Base-by-base conservation (phyloP, 23 tunicate species). In the Trididemnum clinides region DNA sequence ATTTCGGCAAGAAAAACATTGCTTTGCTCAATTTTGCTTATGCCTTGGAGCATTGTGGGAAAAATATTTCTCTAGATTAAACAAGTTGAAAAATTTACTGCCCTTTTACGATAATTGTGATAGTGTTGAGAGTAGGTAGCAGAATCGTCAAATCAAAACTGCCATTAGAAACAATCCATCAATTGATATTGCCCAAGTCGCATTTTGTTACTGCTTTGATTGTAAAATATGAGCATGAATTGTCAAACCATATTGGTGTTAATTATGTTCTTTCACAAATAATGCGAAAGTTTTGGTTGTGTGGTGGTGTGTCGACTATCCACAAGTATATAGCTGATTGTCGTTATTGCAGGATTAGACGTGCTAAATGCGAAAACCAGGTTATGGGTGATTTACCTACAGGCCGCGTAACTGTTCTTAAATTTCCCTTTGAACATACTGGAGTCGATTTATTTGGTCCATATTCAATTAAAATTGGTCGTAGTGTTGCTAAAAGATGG, bases 341-440 rank as follows among this genome's bases (percentile, higher is more conserved):
- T 73, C 57, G 22, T 20, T 73, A 73, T 39, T 73, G 80, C 38
- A 73, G 38, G 22, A 15, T 73, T 21, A 54, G 80, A 18, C 29
- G 57, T 7, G 54, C 57, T 73, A 37, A 39, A 20, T 12, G 80
- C 38, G 80, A 19, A 36, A 37, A 20, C 7, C 80, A 73, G 18
- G 25, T 73, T 7, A 38, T 73, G 80, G 57, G 80, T 73, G 80
- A 73, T 39, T 73, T 37, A 26, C 80, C 80, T 28, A 26, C n/a
- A 28, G 37, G 80, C 38, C 6, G 80, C 15, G 54, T 73, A 29
- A 37, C 29, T 19, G 57, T 73, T 36, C 80, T 57, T 23, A 73
- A 73, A 23, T 73, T 73, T 73, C 80, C 80, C 33, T 73, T 73
- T n/a, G 27, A 73, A 39, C 80, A 38, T 57, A 73, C 80, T 15